Percentiles rank a stretch among this genome's conserved stretches.
Conservation (phyloP, 2,888 invertebrate genomes). For the Leucophora obtusa region DNA sequence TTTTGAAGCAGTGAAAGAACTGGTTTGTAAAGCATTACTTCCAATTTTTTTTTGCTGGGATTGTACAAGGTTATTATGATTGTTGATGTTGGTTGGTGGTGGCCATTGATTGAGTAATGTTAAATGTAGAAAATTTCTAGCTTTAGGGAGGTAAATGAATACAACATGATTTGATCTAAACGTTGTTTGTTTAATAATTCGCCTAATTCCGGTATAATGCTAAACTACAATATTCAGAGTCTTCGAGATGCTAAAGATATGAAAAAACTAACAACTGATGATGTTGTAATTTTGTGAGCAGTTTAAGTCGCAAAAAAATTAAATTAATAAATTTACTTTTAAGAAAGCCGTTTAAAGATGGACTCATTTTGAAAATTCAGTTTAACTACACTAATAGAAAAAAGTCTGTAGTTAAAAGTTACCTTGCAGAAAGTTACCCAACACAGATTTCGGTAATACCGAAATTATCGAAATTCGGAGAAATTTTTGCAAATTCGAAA, state of each 20-base stretch:
- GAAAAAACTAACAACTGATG: neutral
- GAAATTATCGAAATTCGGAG: too few species aligned
- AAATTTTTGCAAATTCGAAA: too few species aligned
- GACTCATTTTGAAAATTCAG: too few species aligned
- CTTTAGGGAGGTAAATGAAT: conserved; percentile 61
- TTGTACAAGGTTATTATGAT: conserved; percentile 25
- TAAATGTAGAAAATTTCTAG: conserved; percentile 60
- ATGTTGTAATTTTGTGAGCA: neutral
- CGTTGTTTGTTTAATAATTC: conserved; percentile 63
- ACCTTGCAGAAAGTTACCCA: too few species aligned
- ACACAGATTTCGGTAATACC: too few species aligned
- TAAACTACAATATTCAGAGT: neutral
- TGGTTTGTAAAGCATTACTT: too few species aligned
- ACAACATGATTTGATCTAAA: conserved; percentile 57
- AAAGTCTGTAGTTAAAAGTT: too few species aligned
- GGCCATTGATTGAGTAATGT: conserved; percentile 62
- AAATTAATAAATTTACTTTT: neutral
- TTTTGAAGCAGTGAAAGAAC: too few species aligned
- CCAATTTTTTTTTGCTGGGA: too few species aligned
- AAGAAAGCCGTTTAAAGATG: too few species aligned
- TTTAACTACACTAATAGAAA: too few species aligned
- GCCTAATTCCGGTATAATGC: neutral
- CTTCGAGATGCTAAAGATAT: neutral
- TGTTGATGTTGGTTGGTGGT: conserved; percentile 19
- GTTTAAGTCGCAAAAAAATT: neutral